Base-by-base conservation (phyloP, 2,113 vertebrate genomes). In the Sapajus apella region DNA sequence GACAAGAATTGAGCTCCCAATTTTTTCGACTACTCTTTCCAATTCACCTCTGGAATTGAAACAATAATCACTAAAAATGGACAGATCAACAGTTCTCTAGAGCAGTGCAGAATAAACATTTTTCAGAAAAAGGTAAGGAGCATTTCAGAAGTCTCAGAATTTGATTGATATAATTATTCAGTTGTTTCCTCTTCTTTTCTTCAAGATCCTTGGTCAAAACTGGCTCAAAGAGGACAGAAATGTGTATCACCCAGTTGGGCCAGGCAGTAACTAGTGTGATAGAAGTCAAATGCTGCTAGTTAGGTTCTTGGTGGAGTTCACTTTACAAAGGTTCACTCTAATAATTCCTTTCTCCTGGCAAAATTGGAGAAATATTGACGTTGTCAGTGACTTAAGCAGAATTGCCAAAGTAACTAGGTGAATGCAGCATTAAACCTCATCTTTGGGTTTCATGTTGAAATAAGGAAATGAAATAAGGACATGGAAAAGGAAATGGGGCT, bases 1-100 rank as follows among this genome's bases (percentile, higher is more conserved):
- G 25, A 45, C 25, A 52, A 68, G 43, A 56, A 70, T 37, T 55
- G 37, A 92, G 14, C 9, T 93, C 14, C 58, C 52, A 20, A 2
- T 52, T 58, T 90, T 75, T 47, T 30, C 37, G 68, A 3, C 9
- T 58, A 45, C 21, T 66, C 23, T 83, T 89, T 87, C 86, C 23
- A 40, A 5, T 77, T 93, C 32, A 45, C 18, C 73, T 91, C 43
- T 80, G 14, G 35, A 90, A 88, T 23, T 90, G 16, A 90, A 96
- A 79, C 0, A 43, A 9, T 96, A 55, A 81, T 73, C 45, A 20
- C n/a, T 66, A 76, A 85, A 72, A 81, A 88, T 16, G 90, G 75
- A 9, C 27, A 94, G 56, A 87, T 90, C 17, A 9, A 18, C 83
- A 23, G 8, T 82, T 93, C 23, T 92, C 35, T 58, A 8, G 64